Evolutionary conservation across 2,888 invertebrate species (phyloP).

Genomic region (Aromia moschata): DNA sequence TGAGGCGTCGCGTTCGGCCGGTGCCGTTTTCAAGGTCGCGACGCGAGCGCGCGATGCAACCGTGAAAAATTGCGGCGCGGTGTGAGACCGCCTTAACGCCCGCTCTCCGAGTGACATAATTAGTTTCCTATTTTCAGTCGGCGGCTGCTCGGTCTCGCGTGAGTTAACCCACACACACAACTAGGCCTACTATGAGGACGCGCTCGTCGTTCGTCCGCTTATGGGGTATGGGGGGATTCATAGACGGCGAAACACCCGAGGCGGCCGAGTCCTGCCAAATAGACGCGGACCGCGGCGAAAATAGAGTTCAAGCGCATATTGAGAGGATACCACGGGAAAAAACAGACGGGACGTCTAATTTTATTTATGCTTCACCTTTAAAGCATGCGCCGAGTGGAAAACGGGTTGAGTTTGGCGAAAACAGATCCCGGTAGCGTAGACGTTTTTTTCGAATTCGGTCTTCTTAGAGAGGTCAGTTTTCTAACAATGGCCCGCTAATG

Average conservation of each 20-base stretch:
- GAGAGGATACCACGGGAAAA: constrained; percentile 10
- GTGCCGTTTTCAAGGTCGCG: background rate
- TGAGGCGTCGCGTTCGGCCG: too few relatives aligned
- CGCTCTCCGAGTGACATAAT: constrained; percentile 27
- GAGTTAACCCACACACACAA: constrained; percentile 24
- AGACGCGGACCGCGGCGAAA: constrained; percentile 11
- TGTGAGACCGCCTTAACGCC: constrained; percentile 12
- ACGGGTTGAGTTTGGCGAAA: background rate
- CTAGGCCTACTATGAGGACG: constrained; percentile 23
- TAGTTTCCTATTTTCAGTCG: constrained; percentile 27
- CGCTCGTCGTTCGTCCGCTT: constrained; percentile 22
- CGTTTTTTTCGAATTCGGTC: background rate
- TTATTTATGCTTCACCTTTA: background rate
- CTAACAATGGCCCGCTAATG: too few relatives aligned
- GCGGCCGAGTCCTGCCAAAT: constrained; percentile 15
- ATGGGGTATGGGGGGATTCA: constrained; percentile 25
- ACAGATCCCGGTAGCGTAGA: background rate
- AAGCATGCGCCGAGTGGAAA: background rate
- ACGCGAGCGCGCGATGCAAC: background rate
- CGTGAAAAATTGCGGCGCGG: background rate
- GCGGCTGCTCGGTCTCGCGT: constrained; percentile 9
- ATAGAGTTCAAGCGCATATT: constrained; percentile 17
- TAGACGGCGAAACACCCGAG: background rate
- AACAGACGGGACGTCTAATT: background rate
- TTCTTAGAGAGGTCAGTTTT: background rate